Conservation (phyloP, 2,113 vertebrate species). For the Atractosteus spatula region DNA sequence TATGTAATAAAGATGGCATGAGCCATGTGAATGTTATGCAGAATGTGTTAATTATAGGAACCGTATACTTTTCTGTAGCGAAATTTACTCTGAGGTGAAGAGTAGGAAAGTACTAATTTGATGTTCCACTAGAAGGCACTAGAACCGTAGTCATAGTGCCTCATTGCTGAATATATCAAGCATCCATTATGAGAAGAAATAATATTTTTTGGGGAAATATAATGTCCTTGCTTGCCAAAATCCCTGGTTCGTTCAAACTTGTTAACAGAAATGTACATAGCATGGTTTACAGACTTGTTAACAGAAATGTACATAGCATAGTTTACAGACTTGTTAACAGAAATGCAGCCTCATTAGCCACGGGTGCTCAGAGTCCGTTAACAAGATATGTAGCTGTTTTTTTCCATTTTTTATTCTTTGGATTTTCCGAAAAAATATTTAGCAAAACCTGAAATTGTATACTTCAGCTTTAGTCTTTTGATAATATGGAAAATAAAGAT, state of each 20-base stretch:
- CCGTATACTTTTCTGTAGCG: too few relatives aligned
- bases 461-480: too few relatives aligned
- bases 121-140: conserved; percentile 36
- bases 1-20: too few relatives aligned
- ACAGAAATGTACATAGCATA: conserved; percentile 24
- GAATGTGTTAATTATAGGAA: too few relatives aligned
- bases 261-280: conserved; percentile 27
- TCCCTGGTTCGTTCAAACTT: conserved; percentile 12
- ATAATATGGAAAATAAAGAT: too few relatives aligned
- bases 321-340: conserved; percentile 16
- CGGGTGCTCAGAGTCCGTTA: conserved; percentile 25
- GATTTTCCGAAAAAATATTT: neutral
- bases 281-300: conserved; percentile 6
- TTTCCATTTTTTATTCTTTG: neutral
- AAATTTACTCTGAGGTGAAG: too few relatives aligned
- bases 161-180: neutral
- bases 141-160: conserved; percentile 1
- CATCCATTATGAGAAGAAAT: neutral
- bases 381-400: conserved; percentile 14
- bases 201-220: neutral
- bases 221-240: neutral
- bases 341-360: conserved; percentile 27
- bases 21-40: too few relatives aligned
- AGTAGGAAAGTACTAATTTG: neutral
- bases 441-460: neutral